Evolutionary conservation across 2,797 vertebrate species (phyloP).

Genomic region (Tangara arthus): DNA sequence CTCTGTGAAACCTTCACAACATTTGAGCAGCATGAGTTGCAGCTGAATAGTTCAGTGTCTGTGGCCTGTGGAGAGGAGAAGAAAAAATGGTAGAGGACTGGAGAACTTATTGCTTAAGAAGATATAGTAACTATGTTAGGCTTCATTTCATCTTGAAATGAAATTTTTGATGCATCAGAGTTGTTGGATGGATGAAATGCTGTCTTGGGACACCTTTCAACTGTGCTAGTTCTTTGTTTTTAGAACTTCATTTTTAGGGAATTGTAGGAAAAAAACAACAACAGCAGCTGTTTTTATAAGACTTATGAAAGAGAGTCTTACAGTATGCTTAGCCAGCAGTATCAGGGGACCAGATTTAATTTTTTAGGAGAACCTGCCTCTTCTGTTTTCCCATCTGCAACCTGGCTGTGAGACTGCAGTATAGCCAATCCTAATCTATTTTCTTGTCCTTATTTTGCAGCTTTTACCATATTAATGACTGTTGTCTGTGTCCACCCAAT

Average conservation of each 20-base stretch:
- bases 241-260: neutral
- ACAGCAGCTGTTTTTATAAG: neutral
- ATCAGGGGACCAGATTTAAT: neutral
- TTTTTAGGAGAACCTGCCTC: neutral
- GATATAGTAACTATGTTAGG: neutral
- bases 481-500: neutral
- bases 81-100: neutral
- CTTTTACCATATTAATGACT: neutral
- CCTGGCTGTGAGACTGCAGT: neutral
- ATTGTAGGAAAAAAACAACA: neutral
- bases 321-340: neutral
- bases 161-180: neutral
- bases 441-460: neutral
- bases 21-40: neutral
- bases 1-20: neutral
- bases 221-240: neutral
- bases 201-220: neutral
- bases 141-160: neutral
- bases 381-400: neutral
- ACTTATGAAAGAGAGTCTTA: neutral
- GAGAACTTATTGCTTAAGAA: neutral
- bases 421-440: neutral
- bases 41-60: neutral
- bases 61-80: neutral
- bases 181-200: neutral